phyloP scores from a whole-genome alignment of 1,140 invertebrate genomes.

The Bathynomus jamesi region DNA sequence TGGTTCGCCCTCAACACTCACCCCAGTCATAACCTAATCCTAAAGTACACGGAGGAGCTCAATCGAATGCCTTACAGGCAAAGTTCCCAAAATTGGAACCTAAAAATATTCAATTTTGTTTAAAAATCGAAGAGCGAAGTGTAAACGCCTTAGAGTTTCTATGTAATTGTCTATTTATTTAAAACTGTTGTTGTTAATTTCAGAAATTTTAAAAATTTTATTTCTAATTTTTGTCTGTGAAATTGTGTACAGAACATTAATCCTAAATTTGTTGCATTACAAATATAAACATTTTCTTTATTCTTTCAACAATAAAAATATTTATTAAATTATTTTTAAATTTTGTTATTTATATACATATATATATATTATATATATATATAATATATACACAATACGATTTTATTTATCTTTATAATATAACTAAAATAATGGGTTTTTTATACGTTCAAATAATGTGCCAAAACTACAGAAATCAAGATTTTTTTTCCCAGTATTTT shows the following conservation, averaged over 20 bases:
- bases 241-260: background rate
- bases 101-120: constrained; percentile 92
- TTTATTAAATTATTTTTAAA: background rate
- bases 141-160: constrained; percentile 52
- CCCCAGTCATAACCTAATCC: constrained; percentile 90
- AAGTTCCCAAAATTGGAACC: constrained; percentile 90
- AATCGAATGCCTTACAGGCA: constrained; percentile 86
- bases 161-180: constrained; percentile 15
- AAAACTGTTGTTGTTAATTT: background rate
- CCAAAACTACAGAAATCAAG: too few relatives aligned
- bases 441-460: too few relatives aligned
- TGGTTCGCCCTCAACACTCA: constrained; percentile 98
- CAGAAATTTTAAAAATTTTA: background rate
- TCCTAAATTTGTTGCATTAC: background rate
- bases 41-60: constrained; percentile 92
- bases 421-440: too few relatives aligned
- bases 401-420: too few relatives aligned
- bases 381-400: background rate
- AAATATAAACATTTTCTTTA: background rate
- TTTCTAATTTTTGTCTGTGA: background rate
- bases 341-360: background rate
- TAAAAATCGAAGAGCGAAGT: constrained; percentile 82
- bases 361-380: background rate
- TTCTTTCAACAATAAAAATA: too few relatives aligned
- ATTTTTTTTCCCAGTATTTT: too few relatives aligned